phyloP scores from a whole-genome alignment of 2,113 vertebrate genomes.

The Bubalus kerabau region DNA sequence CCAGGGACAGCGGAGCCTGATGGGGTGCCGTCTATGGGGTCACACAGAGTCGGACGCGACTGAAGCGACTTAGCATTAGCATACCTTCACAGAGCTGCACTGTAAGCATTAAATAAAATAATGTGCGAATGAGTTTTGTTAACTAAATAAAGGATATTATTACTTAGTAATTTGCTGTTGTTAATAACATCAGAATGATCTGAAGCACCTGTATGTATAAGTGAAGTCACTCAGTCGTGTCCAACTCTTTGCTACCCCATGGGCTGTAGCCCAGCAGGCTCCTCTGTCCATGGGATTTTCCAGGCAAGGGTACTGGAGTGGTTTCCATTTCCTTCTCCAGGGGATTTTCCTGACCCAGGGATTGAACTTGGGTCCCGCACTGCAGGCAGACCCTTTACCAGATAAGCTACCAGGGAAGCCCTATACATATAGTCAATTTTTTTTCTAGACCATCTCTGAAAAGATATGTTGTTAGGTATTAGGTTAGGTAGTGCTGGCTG shows the following conservation, averaged over 20 bases:
- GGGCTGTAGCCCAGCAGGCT: not conserved
- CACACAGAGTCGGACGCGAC: no score
- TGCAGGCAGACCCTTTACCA: not conserved
- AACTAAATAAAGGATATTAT: not conserved
- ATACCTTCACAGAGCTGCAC: not conserved
- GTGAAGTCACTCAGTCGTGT: not conserved
- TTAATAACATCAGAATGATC: not conserved
- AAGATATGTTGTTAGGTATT: not conserved
- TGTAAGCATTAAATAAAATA: not conserved
- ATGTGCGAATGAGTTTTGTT: not conserved
- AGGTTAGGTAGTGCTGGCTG: not conserved
- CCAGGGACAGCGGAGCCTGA: no score
- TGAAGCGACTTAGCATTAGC: no score
- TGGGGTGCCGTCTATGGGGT: no score
- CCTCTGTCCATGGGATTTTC: not conserved
- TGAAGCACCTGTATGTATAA: accelerated
- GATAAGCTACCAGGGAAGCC: not conserved
- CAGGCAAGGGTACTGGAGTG: not conserved
- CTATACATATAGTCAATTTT: not conserved
- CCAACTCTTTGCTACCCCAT: not conserved
- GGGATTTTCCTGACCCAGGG: not conserved
- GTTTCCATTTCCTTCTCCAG: not conserved
- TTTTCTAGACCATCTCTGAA: not conserved
- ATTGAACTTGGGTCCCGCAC: not conserved
- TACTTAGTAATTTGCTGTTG: not conserved